These are phyloP conservation scores for Limonius californicus DNA, from an alignment of 1,140 invertebrate species.

Conservation along the genomic window DNA sequence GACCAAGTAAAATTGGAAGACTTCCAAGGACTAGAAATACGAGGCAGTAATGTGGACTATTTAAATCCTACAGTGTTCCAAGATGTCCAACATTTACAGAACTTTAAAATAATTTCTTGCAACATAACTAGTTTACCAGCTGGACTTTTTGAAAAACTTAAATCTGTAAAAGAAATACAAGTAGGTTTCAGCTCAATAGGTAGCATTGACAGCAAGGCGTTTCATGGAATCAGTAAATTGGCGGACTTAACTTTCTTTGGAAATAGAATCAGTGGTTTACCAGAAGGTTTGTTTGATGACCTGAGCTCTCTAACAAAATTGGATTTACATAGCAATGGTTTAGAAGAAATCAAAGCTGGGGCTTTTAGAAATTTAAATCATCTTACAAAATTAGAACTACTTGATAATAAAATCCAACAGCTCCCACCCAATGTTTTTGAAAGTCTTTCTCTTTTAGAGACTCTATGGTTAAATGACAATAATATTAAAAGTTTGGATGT, in stretches of 20 bases:
- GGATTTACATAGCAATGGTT: neutral
- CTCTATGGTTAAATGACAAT: no score
- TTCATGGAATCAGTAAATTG: neutral
- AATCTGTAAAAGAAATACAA: neutral
- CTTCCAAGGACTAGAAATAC: neutral
- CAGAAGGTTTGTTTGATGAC: no score
- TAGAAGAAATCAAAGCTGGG: no score
- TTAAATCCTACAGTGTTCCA: neutral
- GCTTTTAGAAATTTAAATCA: no score
- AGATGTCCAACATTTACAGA: neutral
- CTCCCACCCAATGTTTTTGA: no score
- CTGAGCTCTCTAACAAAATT: neutral
- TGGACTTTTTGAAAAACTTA: neutral
- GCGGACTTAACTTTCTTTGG: neutral
- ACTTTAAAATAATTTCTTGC: neutral
- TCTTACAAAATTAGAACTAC: no score
- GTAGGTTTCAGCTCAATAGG: neutral
- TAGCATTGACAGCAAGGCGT: neutral
- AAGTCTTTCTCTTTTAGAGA: no score
- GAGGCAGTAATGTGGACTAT: neutral
- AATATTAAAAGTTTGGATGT: no score
- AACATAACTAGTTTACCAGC: neutral
- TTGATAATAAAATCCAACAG: no score
- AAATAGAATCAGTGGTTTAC: neutral
- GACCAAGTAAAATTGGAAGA: neutral